These are phyloP conservation scores for Parnassius apollo DNA, from an alignment of 2,888 invertebrate genomes.

Conservation along the genomic window DNA sequence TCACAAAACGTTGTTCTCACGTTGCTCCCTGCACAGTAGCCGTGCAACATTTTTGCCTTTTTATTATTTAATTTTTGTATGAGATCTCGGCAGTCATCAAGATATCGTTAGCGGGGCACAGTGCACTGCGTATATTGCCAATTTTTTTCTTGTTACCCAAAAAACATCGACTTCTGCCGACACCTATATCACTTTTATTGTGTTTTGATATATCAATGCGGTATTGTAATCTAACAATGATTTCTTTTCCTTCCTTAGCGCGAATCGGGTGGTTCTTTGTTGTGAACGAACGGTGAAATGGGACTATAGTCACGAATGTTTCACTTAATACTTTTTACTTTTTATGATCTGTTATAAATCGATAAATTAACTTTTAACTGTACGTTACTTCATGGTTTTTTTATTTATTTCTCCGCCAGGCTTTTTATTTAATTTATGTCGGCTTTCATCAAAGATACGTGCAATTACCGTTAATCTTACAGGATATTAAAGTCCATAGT, in stretches of 20 bases:
- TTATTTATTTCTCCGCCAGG: background rate
- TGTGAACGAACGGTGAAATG: conserved; percentile 6
- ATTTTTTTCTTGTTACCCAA: conserved; percentile 73
- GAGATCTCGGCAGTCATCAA: conserved; percentile 65
- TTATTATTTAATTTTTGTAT: conserved; percentile 68
- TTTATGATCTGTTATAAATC: background rate
- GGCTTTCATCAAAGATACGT: too few relatives aligned
- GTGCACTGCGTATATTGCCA: conserved; percentile 63
- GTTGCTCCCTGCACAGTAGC: conserved; percentile 44
- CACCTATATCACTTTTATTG: conserved; percentile 50
- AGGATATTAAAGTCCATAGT: too few relatives aligned
- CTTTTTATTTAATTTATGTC: too few relatives aligned
- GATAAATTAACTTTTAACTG: background rate
- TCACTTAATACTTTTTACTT: background rate
- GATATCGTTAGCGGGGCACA: conserved; percentile 66
- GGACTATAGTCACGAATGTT: background rate
- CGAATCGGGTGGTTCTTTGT: conserved; percentile 29
- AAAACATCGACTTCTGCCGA: conserved; percentile 47
- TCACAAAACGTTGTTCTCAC: conserved; percentile 34
- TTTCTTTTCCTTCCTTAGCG: conserved; percentile 28
- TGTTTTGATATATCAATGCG: conserved; percentile 47
- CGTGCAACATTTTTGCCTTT: conserved; percentile 46
- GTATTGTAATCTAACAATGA: conserved; percentile 33
- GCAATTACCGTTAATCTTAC: too few relatives aligned
- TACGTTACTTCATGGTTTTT: background rate